Conservation (phyloP, 2,797 vertebrate genomes). For the Zalophus californianus region DNA sequence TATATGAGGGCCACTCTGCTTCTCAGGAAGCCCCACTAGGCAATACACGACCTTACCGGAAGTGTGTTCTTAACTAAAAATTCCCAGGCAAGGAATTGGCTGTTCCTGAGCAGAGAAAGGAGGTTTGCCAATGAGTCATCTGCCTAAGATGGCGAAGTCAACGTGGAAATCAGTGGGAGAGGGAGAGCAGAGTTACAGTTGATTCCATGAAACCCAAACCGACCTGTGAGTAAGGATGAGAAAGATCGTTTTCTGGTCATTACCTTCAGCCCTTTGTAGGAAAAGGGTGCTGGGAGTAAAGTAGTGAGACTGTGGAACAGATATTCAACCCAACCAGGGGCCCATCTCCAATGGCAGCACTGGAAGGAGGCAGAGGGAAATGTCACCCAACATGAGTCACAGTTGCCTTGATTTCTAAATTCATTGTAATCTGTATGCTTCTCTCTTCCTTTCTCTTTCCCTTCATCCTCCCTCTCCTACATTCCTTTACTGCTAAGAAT, state of each 20-base stretch:
- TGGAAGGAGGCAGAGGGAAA: not conserved
- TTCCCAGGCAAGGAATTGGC: not conserved
- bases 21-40: not conserved
- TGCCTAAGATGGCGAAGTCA: not conserved
- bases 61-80: conserved; percentile 46
- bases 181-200: not conserved
- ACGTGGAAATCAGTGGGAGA: not conserved
- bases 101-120: not conserved
- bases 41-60: not conserved
- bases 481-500: not conserved
- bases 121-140: not conserved
- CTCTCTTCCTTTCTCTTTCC: not conserved
- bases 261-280: not conserved
- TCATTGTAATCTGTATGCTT: not conserved
- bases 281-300: not conserved
- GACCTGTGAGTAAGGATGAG: not conserved
- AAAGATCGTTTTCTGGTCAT: not conserved
- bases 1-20: not conserved
- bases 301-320: not conserved
- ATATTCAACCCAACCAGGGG: not conserved
- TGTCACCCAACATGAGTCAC: not conserved
- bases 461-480: not conserved
- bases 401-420: not conserved
- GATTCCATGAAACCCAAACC: not conserved
- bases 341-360: not conserved